Evolutionary conservation across 2,888 invertebrate genomes (phyloP), one percentile per base, ranked within the genome.

Genomic region (Hemaris fuciformis): DNA sequence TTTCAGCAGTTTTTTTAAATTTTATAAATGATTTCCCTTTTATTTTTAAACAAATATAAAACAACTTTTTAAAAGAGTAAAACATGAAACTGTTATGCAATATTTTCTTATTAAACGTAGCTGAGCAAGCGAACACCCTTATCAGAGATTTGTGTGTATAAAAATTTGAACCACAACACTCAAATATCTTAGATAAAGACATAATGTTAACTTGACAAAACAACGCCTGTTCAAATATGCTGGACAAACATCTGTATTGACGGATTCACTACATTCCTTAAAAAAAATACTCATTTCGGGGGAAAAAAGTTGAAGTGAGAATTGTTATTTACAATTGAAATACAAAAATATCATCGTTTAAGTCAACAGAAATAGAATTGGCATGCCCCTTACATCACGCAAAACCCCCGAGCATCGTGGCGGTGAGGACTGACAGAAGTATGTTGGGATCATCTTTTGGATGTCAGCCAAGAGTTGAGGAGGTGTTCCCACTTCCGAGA

Each of bases 401-500:
- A 66, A 75, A 72, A 71, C 70, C 69, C 67, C 65, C 67, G 74
- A 70, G 60, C 66, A 65, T 70, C 71, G 69, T 72, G 67, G 72
- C 73, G 68, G 72, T 70, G 71, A 74, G 73, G 65, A 75, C 61
- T 62, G 64, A 64, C 63, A 48, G 34, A 61, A 64, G 61, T 59
- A 64, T 64, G 66, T 76, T 70, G 76, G 75, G 74, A 77, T 75
- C 75, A 72, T 71, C 71, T 76, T 76, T 84, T 89, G 89, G 88
- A 83, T 65, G 69, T 57, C 61, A 64, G 87, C 88, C 88, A 89
- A 74, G 62, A 60, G 63, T 68, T 70, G 67, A 67, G 73, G 75
- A 81, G 83, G 81, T 83, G 76, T 86, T 84, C 84, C 86, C 80
- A 79, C 83, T 86, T 89, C 87, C 90, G 86, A 89, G 77, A 79